Evolutionary conservation across 92 coral and sea anemone genomes (phyloP).

Genomic region (Pocillopora grandis): DNA sequence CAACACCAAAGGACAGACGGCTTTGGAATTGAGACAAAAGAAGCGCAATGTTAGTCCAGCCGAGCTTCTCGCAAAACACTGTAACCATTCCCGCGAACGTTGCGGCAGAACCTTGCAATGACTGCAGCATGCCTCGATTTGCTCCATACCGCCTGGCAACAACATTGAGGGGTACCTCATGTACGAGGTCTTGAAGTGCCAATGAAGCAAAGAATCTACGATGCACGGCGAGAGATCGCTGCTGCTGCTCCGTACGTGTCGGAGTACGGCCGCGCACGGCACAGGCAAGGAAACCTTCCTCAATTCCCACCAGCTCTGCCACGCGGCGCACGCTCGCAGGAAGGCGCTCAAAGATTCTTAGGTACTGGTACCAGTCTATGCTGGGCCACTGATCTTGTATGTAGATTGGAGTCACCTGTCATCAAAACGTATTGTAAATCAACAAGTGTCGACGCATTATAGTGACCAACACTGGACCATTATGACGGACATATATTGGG

Average conservation of each 20-base stretch:
- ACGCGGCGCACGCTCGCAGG: slow-evolving; percentile 98
- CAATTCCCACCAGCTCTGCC: slow-evolving; percentile 88
- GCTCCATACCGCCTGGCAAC: slow-evolving; percentile 95
- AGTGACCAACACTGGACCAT: too few species aligned
- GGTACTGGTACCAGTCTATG: slow-evolving; percentile 97
- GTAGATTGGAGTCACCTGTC: slow-evolving; percentile 94
- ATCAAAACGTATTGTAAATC: neutral
- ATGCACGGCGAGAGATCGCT: slow-evolving; percentile 86
- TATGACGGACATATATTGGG: too few species aligned
- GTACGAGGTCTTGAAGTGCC: slow-evolving; percentile 96
- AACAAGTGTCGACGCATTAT: neutral
- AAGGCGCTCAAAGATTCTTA: slow-evolving; percentile 94
- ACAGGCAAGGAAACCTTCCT: slow-evolving; percentile 81
- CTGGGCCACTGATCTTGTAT: slow-evolving; percentile 95
- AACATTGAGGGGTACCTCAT: slow-evolving; percentile 81
- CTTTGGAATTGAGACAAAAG: slow-evolving; percentile 93
- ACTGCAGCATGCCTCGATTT: slow-evolving; percentile 95
- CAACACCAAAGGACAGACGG: slow-evolving; percentile 93
- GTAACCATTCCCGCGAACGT: slow-evolving; percentile 99
- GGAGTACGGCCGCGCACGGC: slow-evolving; percentile 91
- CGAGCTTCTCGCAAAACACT: slow-evolving; percentile 92
- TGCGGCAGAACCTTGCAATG: slow-evolving; percentile 94
- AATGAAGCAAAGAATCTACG: slow-evolving; percentile 93
- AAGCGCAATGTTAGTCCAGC: slow-evolving; percentile 90
- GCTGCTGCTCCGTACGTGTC: slow-evolving; percentile 88